Conservation (phyloP, 2,797 vertebrate species). For the Nannoperca obscura region DNA sequence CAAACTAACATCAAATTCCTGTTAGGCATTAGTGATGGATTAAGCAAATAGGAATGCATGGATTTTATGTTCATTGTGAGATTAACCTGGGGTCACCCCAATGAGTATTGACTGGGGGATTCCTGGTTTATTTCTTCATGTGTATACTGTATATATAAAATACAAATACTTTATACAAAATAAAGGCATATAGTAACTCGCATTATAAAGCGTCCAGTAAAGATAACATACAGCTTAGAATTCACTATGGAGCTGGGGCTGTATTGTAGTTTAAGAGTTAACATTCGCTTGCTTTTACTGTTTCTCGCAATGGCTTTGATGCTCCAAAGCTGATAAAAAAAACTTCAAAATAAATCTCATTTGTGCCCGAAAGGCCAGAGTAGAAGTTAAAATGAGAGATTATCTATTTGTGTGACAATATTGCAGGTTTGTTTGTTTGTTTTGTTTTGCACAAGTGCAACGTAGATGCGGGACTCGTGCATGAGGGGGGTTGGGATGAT, state of each 20-base stretch:
- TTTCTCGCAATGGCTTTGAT: neutral
- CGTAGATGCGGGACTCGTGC: neutral
- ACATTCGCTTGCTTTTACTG: neutral
- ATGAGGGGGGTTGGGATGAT: constrained; percentile 12
- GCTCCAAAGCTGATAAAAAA: neutral
- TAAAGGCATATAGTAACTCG: neutral
- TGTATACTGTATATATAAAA: neutral
- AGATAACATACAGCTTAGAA: no score
- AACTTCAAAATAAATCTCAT: neutral
- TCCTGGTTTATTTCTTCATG: neutral
- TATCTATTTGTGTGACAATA: neutral
- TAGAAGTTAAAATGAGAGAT: neutral
- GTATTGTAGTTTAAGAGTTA: neutral
- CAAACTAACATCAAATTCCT: constrained; percentile 39
- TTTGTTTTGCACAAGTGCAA: neutral
- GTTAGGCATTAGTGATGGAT: constrained; percentile 40
- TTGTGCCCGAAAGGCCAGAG: neutral
- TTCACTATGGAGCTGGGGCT: neutral
- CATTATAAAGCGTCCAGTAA: neutral
- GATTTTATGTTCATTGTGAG: constrained; percentile 53
- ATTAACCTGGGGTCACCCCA: constrained; percentile 27
- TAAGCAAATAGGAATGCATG: constrained; percentile 16
- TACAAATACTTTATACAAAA: no score
- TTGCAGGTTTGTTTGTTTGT: constrained; percentile 9
- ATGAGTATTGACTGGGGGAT: constrained; percentile 30